These are phyloP conservation scores for Caenorhabditis wallacei DNA, from an alignment of 2,888 invertebrate genomes.

Conservation along the genomic window DNA sequence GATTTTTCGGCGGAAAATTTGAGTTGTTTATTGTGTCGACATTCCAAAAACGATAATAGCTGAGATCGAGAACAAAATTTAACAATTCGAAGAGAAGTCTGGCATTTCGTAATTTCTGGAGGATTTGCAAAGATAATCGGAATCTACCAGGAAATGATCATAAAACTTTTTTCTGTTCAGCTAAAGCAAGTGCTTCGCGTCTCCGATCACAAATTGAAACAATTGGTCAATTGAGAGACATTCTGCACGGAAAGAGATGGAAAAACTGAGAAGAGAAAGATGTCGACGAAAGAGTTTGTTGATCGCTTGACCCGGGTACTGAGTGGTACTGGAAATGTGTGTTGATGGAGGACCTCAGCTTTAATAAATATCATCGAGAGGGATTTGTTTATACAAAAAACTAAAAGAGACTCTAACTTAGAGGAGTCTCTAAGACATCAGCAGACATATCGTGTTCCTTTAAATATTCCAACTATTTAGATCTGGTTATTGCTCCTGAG, in stretches of 20 bases:
- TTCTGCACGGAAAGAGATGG: constrained; percentile 14
- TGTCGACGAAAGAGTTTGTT: constrained; percentile 1
- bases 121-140: background rate
- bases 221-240: constrained; percentile 23
- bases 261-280: background rate
- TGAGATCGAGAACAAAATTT: constrained; percentile 10
- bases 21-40: background rate
- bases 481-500: no score
- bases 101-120: no score
- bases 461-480: no score
- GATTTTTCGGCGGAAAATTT: background rate
- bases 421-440: no score
- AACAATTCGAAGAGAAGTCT: background rate
- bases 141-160: constrained; percentile 5
- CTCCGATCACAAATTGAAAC: constrained; percentile 14
- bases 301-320: constrained; percentile 27
- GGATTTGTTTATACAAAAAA: no score
- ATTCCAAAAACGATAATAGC: background rate
- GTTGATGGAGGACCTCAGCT: background rate
- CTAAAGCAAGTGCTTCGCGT: background rate
- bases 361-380: background rate
- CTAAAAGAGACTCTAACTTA: no score
- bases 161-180: background rate
- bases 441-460: no score
- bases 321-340: constrained; percentile 4